Evolutionary conservation across 2,797 vertebrate genomes (phyloP).

Genomic region (Mycteria americana): DNA sequence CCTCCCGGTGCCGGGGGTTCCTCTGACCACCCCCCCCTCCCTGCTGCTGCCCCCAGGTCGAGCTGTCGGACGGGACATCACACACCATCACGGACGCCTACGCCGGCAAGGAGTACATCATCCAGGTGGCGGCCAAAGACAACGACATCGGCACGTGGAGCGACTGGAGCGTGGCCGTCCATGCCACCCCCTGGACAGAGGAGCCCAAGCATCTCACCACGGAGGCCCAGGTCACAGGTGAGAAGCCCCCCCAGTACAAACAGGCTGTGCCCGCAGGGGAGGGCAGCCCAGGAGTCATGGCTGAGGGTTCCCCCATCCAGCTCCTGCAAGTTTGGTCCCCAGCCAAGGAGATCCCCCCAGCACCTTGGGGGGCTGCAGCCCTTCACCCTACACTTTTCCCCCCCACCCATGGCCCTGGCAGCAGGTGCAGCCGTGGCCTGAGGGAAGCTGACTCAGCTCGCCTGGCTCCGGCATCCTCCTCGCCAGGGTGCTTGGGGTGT

Average conservation of each 20-base stretch:
- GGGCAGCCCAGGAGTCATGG: background rate
- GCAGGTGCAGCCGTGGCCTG: background rate
- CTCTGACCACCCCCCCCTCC: background rate
- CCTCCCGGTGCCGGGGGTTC: accelerated
- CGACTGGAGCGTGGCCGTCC: constrained; percentile 95
- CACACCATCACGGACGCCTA: constrained; percentile 96
- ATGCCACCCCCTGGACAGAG: constrained; percentile 95
- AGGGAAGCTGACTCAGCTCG: background rate
- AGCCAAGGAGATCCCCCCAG: background rate
- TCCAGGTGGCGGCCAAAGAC: constrained; percentile 97
- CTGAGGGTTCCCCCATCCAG: background rate
- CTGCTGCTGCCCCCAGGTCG: constrained; percentile 78
- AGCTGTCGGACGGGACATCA: constrained; percentile 89
- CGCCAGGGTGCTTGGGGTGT: background rate
- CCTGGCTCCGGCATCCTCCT: background rate
- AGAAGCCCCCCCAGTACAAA: background rate
- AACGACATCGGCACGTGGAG: constrained; percentile 97
- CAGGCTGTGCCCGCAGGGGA: accelerated
- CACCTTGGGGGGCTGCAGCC: accelerated
- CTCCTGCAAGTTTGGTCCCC: background rate
- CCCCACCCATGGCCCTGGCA: background rate
- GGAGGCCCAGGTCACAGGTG: constrained; percentile 83
- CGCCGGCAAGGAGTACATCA: constrained; percentile 96
- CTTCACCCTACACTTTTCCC: background rate
- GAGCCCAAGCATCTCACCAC: constrained; percentile 88